Evolutionary conservation across 2,888 invertebrate genomes (phyloP), one percentile per base, ranked within the genome.

Genomic region (Carabus problematicus): DNA sequence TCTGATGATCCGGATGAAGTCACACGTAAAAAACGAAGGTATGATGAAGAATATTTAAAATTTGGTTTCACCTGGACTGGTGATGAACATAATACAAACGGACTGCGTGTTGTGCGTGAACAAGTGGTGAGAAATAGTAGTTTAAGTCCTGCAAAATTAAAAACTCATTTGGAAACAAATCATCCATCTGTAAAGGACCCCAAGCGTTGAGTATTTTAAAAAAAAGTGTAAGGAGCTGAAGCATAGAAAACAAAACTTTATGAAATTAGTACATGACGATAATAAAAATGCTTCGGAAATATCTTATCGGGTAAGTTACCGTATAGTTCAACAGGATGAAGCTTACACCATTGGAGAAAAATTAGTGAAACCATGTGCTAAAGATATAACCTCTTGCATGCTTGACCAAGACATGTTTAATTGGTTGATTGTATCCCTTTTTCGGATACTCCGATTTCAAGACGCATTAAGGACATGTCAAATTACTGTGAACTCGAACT

Each of bases 361-460:
- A 71, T 73, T 76, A 72, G 75, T 74, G 16, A 63, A 63, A 72
- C 73, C 73, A 62, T 64, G 70, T 55, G 64, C 70, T 12, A 59
- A 70, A 76, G 70, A 74, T 75, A 60, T 72, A 70, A 56, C 75
- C 75, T 72, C 73, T 71, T 61, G 76, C 74, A 76, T 75, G 74
- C 73, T 72, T 59, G 77, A 72, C 67, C 77, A 72, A 75, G 77
- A 74, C 74, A 71, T 72, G 72, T 75, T 75, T 72, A 73, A 76
- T 74, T 72, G 75, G 74, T 77, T 74, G 73, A 74, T 71, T 74
- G 71, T 71, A 73, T 76, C 49, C 75, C 75, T 71, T 73, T 77
- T 70, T 77, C 76, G 71, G 75, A 76, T 73, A 75, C 75, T 74
- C 76, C 76, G 72, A 74, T 75, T 72, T 72, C 74, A 72, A 73